Percentiles rank a stretch among this genome's conserved stretches.
These are phyloP conservation scores for Danio albolineatus DNA, from an alignment of 2,797 vertebrate species.

Conservation along the genomic window DNA sequence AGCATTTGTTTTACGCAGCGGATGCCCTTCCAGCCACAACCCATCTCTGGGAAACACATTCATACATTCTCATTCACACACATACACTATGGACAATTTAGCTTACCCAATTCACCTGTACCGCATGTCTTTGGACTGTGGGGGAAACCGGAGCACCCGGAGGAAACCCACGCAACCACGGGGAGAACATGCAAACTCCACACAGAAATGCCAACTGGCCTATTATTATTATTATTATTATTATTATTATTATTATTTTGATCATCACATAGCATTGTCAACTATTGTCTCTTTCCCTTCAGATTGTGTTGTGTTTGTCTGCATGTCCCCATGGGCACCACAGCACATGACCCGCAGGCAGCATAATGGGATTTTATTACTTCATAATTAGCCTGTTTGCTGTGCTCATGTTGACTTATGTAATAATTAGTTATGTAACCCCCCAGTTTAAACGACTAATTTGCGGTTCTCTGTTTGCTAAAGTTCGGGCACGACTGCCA, in stretches of 20 bases:
- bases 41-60: too few species aligned
- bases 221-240: too few species aligned
- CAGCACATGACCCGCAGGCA: constrained; percentile 36
- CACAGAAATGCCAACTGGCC: too few species aligned
- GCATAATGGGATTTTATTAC: constrained; percentile 27
- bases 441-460: constrained; percentile 27
- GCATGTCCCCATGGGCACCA: not conserved
- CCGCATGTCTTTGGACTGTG: too few species aligned
- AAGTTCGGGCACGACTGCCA: not conserved
- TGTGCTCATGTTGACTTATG: constrained; percentile 11
- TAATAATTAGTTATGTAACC: constrained; percentile 33
- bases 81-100: too few species aligned
- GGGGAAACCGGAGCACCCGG: too few species aligned
- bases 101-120: too few species aligned
- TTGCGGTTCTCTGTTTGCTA: constrained; percentile 15
- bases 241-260: not conserved
- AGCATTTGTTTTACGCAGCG: too few species aligned
- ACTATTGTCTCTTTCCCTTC: not conserved
- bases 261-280: not conserved
- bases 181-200: too few species aligned
- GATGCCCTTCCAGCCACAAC: too few species aligned
- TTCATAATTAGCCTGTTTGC: constrained; percentile 45
- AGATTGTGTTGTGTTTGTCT: not conserved
- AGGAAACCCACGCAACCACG: too few species aligned
- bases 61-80: too few species aligned